A percentile compares a stretch with the other conserved stretches of the same genome.
These are phyloP conservation scores for Damaliscus lunatus DNA, from an alignment of 2,113 vertebrate species.

Conservation along the genomic window DNA sequence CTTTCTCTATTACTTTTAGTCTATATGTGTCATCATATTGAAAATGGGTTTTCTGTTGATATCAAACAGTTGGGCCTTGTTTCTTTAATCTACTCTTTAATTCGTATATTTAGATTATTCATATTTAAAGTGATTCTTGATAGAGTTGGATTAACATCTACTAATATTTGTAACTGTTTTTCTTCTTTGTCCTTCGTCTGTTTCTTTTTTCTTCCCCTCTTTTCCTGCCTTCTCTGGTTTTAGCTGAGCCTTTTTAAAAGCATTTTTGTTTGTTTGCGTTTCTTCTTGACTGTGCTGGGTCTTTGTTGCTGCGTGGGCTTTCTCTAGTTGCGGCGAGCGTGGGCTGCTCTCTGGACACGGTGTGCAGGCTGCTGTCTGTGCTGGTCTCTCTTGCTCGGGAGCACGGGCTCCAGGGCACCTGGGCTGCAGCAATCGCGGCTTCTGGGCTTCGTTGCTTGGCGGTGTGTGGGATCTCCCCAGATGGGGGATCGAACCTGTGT, in stretches of 20 bases:
- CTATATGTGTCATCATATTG: not conserved
- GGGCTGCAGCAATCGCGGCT: not conserved
- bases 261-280: not conserved
- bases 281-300: not conserved
- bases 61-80: not conserved
- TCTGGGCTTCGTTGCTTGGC: not conserved
- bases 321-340: not conserved
- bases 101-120: not conserved
- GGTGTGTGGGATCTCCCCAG: not conserved
- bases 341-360: not conserved
- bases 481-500: not conserved
- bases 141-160: not conserved
- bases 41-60: not conserved
- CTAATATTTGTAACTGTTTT: not conserved
- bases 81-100: not conserved
- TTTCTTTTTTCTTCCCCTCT: not conserved
- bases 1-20: not conserved
- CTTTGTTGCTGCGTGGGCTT: not conserved
- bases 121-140: not conserved
- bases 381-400: not conserved
- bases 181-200: not conserved
- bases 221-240: not conserved
- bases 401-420: not conserved
- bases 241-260: not conserved
- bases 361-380: not conserved